Base-by-base conservation (phyloP, 64 coral and sea anemone genomes). In the Montipora capricornis region DNA sequence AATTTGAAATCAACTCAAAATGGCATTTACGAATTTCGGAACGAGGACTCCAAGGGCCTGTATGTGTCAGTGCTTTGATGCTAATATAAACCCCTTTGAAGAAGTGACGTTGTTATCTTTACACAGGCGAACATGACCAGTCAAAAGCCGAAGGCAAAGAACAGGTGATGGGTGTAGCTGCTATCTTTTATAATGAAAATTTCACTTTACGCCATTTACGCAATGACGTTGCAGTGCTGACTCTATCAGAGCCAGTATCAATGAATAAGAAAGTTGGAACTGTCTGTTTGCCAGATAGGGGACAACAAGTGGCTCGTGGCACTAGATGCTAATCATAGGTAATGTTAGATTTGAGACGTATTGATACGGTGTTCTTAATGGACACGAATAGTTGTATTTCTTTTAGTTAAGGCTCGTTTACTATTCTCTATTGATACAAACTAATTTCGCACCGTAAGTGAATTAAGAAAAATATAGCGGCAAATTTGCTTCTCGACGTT, bases 321-420 rank as follows among this genome's bases (percentile, higher is more conserved):
- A 94, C 22, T 22, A 22, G 22, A 22, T 22, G 22, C 93, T 94
- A 94, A 94, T 87, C 55, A 89, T 87, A 75, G 93, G 93, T 94
- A 84, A 22, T 0, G 22, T 22, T 22, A 22, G 22, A 22, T 22
- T 22, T 22, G 22, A 22, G 22, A 22, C 0, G 22, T 22, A 22
- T 22, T 22, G 22, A 22, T 22, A 0, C 22, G 0, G 22, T 22
- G 22, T 22, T 22, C 0, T 22, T 0, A 22, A 22, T 22, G 22
- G 22, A 22, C 22, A 22, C 22, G 22, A 22, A 22, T 22, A 22
- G 22, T 22, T n/a, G n/a, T n/a, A n/a, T n/a, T n/a, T n/a, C n/a
- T n/a, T n/a, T n/a, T n/a, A n/a, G n/a, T n/a, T n/a, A n/a, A n/a
- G n/a, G n/a, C n/a, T n/a, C n/a, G n/a, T n/a, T n/a, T n/a, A n/a